These are phyloP conservation scores for Cryptotermes secundus DNA, from an alignment of 1,140 invertebrate species.

Conservation along the genomic window DNA sequence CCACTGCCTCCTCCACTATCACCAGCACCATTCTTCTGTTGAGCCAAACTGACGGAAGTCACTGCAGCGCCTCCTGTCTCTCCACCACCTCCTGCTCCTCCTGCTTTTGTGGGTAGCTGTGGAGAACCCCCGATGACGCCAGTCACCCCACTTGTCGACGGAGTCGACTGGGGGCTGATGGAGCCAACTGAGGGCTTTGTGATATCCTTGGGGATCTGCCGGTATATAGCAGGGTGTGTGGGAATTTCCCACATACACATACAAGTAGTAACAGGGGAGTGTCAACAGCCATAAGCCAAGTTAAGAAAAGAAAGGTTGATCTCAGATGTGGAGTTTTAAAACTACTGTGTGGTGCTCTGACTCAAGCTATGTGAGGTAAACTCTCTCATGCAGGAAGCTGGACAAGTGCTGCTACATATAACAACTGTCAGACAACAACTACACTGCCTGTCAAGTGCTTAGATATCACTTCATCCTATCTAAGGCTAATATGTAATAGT, in stretches of 20 bases:
- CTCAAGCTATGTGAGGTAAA: too few species aligned
- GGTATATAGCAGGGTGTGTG: slow-evolving; percentile 48
- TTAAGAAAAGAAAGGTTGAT: background rate
- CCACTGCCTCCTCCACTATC: background rate
- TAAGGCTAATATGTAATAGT: too few species aligned
- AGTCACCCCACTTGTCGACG: slow-evolving; percentile 36
- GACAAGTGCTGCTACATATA: too few species aligned
- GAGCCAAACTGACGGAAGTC: background rate
- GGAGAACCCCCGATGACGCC: slow-evolving; percentile 33
- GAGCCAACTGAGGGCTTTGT: slow-evolving; percentile 50
- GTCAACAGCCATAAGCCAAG: slow-evolving; percentile 5
- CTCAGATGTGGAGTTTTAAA: slow-evolving; percentile 15
- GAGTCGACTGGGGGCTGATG: slow-evolving; percentile 41
- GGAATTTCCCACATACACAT: slow-evolving; percentile 47
- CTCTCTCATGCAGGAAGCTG: too few species aligned
- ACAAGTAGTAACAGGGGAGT: slow-evolving; percentile 33
- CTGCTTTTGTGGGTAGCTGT: slow-evolving; percentile 34
- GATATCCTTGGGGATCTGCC: slow-evolving; percentile 62
- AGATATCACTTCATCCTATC: too few species aligned
- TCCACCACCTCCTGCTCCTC: background rate
- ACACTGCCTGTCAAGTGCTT: too few species aligned
- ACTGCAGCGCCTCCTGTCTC: background rate
- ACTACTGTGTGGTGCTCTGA: too few species aligned
- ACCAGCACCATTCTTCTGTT: slow-evolving; percentile 15
- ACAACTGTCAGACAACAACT: too few species aligned